A percentile compares a stretch with the other conserved stretches of the same genome.
phyloP scores from a whole-genome alignment of 2,888 invertebrate species.

The Lordiphosa fenestrarum region DNA sequence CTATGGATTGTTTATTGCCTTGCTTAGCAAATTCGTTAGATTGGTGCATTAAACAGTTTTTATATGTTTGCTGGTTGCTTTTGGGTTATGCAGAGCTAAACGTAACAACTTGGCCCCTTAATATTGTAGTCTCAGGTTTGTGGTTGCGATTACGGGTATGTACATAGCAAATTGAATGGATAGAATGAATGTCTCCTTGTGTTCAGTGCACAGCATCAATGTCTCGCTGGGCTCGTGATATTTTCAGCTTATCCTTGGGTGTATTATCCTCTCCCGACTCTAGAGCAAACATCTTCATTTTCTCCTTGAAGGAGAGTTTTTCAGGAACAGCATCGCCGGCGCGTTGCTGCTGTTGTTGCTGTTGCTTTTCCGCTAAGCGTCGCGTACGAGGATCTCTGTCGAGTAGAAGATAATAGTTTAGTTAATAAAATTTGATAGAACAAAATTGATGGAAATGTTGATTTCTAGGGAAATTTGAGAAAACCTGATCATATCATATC shows the following conservation, averaged over 20 bases:
- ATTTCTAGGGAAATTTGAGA: too few relatives aligned
- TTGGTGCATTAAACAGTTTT: slow-evolving; percentile 34
- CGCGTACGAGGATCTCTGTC: slow-evolving; percentile 92
- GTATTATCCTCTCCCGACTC: slow-evolving; percentile 96
- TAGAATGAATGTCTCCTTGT: not conserved
- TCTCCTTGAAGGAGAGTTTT: slow-evolving; percentile 97
- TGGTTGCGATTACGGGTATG: slow-evolving; percentile 27
- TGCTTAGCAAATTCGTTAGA: slow-evolving; percentile 76
- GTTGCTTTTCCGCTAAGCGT: slow-evolving; percentile 92
- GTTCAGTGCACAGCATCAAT: slow-evolving; percentile 88
- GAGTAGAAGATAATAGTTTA: not conserved
- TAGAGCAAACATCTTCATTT: slow-evolving; percentile 99
- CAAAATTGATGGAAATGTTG: too few relatives aligned
- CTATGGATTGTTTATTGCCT: slow-evolving; percentile 63
- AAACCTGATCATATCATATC: too few relatives aligned
- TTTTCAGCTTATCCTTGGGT: slow-evolving; percentile 97
- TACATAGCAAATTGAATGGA: slow-evolving; percentile 32
- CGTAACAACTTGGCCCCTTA: slow-evolving; percentile 62
- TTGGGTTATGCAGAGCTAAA: slow-evolving; percentile 36
- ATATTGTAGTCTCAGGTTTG: slow-evolving; percentile 42
- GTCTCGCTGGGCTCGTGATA: slow-evolving; percentile 96
- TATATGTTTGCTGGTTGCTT: slow-evolving; percentile 20
- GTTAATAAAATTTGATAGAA: too few relatives aligned
- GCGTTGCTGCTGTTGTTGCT: slow-evolving; percentile 83
- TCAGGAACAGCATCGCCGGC: slow-evolving; percentile 86